Evolutionary conservation across 2,888 invertebrate species (phyloP).

Genomic region (Andrena marginata): DNA sequence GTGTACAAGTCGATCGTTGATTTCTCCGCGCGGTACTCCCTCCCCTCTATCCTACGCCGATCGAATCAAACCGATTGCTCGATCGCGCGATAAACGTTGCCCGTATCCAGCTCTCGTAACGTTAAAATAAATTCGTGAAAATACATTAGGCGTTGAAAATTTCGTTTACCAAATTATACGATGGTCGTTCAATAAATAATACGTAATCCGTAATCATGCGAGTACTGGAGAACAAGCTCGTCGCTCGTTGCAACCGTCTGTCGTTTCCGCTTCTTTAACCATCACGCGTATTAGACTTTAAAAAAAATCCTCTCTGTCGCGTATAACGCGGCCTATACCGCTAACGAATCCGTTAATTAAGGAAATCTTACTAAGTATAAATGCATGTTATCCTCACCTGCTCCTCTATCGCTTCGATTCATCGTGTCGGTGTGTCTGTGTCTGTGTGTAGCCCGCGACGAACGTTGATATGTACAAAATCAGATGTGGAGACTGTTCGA

Average conservation of each 20-base stretch:
- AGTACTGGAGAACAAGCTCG: slow-evolving; percentile 7
- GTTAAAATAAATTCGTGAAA: slow-evolving; percentile 16
- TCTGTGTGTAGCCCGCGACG: slow-evolving; percentile 11
- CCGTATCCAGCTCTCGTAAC: slow-evolving; percentile 34
- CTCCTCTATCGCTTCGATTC: slow-evolving; percentile 18
- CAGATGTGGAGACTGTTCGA: slow-evolving; percentile 18
- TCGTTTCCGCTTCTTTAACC: not conserved
- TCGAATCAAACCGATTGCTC: slow-evolving; percentile 5
- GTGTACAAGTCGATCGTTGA: slow-evolving; percentile 50
- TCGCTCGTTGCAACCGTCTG: slow-evolving; percentile 9
- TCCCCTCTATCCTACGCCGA: not conserved
- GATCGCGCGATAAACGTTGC: not conserved
- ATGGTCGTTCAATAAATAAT: slow-evolving; percentile 43
- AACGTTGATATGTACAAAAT: slow-evolving; percentile 63
- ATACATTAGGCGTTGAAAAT: slow-evolving; percentile 35
- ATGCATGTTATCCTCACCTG: slow-evolving; percentile 34
- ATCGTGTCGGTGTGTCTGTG: slow-evolving; percentile 7
- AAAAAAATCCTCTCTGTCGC: not conserved
- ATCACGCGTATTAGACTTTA: slow-evolving; percentile 11
- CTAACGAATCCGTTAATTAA: slow-evolving; percentile 24
- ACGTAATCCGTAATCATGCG: slow-evolving; percentile 15
- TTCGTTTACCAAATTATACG: slow-evolving; percentile 24
- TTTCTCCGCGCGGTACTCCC: slow-evolving; percentile 26
- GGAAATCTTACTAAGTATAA: slow-evolving; percentile 49
- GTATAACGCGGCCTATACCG: not conserved